Percentiles rank a stretch among this genome's conserved stretches.
phyloP scores from a whole-genome alignment of 2,888 invertebrate genomes.

The Hedychridium roseum region DNA sequence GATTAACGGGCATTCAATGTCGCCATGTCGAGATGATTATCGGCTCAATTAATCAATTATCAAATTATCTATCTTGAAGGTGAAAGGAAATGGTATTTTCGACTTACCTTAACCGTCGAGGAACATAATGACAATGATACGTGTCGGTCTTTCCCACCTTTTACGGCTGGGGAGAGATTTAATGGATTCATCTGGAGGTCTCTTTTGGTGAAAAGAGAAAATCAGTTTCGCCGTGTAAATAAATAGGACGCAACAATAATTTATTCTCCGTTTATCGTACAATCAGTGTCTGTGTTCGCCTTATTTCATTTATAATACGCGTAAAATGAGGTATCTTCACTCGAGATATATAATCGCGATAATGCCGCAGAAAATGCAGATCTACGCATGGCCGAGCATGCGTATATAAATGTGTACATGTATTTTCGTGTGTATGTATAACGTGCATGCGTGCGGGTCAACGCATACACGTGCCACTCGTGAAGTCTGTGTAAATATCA shows the following conservation, averaged over 20 bases:
- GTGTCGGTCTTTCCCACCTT: too few species aligned
- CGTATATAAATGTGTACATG: slow-evolving; percentile 1
- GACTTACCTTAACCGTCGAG: too few species aligned
- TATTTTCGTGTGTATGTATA: neutral
- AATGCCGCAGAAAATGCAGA: slow-evolving; percentile 22
- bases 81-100: too few species aligned
- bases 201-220: neutral
- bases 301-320: slow-evolving; percentile 3
- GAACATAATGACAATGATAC: too few species aligned
- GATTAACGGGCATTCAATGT: neutral
- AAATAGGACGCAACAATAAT: slow-evolving; percentile 43
- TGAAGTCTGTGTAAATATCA: slow-evolving; percentile 7
- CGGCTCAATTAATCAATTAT: too few species aligned
- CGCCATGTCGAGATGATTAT: too few species aligned
- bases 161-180: too few species aligned
- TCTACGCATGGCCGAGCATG: slow-evolving; percentile 8
- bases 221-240: slow-evolving; percentile 23
- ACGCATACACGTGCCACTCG: too few species aligned
- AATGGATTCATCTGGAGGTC: too few species aligned
- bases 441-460: too few species aligned
- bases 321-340: slow-evolving; percentile 34
- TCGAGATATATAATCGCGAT: slow-evolving; percentile 9
- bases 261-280: slow-evolving; percentile 31
- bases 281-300: slow-evolving; percentile 20
- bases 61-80: too few species aligned